Base-by-base conservation (phyloP, 2,888 invertebrate species). In the Incurvaria masculella region DNA sequence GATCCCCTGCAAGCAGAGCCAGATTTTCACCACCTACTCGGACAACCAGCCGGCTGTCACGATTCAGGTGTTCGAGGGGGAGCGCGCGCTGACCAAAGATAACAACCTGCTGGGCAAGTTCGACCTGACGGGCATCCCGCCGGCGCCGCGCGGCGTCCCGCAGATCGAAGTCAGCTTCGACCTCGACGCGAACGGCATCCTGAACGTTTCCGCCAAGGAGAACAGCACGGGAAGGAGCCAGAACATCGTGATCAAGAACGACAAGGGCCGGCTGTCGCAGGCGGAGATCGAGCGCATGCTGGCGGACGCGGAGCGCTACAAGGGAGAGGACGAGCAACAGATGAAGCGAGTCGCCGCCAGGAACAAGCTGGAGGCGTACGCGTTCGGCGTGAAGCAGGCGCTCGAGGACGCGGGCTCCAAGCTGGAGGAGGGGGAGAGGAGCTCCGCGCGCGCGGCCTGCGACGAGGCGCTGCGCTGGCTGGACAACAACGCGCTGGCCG, bases 201-300 rank as follows among this genome's bases (percentile, higher is more conserved):
- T 88, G 54, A 89, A 89, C 61, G 90, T 91, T 0, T 81, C 86
- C 1, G 90, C 90, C 17, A 78, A 82, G 49, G 80, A 80, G 42
- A 75, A 74, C 59, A 70, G 75, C 48, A 72, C 78, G 1, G 81
- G 72, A 19, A 87, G 86, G 55, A 83, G 83, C 46, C 87, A 85
- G 64, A 86, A 87, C 60, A 91, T 92, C 51, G 87, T 87, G 38
- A 93, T 92, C 57, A 88, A 88, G 62, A 92, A 91, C 68, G 21
- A 51, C 42, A 46, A 43, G 19, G 51, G 88, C 66, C 87, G 42
- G 63, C 81, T 18, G 87, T 88, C 51, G 87, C 87, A 0, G 88
- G 57, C 84, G 81, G 55, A 88, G 86, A 62, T 81, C 81, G 45
- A 82, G 73, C 20, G 87, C 53, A 91, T 90, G 90, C 66, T 90